Percentiles rank a stretch among this genome's conserved stretches.
Evolutionary conservation across 2,888 invertebrate genomes (phyloP).

Genomic region (Troilus luridus): DNA sequence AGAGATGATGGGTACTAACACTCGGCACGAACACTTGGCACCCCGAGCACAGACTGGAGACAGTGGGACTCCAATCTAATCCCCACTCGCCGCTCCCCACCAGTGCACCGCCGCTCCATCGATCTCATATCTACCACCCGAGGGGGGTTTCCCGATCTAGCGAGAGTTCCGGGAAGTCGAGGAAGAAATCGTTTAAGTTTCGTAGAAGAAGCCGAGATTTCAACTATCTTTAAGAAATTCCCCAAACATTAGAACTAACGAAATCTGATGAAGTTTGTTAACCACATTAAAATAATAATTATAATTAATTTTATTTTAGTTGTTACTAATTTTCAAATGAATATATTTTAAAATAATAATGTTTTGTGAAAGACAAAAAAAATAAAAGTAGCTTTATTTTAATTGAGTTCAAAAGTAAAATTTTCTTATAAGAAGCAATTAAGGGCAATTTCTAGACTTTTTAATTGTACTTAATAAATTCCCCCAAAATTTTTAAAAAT

Average conservation of each 20-base stretch:
- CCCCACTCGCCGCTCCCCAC: neutral
- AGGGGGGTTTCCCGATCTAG: slow-evolving; percentile 10
- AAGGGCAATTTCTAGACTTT: too few relatives aligned
- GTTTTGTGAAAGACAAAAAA: too few relatives aligned
- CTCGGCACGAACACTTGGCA: neutral
- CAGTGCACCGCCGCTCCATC: neutral
- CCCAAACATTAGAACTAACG: neutral
- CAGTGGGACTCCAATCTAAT: neutral
- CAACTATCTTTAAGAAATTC: neutral
- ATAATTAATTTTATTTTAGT: too few relatives aligned
- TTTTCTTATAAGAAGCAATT: too few relatives aligned
- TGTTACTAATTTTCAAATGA: too few relatives aligned
- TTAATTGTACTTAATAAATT: too few relatives aligned
- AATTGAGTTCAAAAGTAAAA: too few relatives aligned
- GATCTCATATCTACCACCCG: neutral
- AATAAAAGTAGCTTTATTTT: too few relatives aligned
- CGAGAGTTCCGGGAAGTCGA: neutral
- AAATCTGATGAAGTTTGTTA: neutral
- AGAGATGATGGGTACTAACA: neutral
- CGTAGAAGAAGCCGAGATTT: neutral
- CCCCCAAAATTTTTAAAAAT: too few relatives aligned
- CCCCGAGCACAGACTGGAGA: neutral
- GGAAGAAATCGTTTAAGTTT: neutral
- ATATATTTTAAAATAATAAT: too few relatives aligned
- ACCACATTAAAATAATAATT: too few relatives aligned